Evolutionary conservation across 2,888 invertebrate genomes (phyloP).

Genomic region (Laothoe populi): DNA sequence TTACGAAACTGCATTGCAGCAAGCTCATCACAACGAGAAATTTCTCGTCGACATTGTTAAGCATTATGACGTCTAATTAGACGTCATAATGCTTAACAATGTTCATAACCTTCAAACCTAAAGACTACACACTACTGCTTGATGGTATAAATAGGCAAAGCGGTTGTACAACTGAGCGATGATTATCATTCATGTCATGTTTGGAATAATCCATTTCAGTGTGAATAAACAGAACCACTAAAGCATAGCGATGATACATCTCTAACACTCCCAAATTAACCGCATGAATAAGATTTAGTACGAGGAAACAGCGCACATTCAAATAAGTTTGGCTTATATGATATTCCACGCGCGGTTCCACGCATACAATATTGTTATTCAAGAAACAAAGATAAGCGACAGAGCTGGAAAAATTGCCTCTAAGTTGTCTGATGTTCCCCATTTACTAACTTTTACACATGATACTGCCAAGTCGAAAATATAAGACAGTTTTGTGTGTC

Average conservation of each 20-base stretch:
- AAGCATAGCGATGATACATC: background rate
- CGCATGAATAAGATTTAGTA: slow-evolving; percentile 12
- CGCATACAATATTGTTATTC: slow-evolving; percentile 15
- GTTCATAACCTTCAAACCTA: too few relatives aligned
- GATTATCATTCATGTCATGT: too few relatives aligned
- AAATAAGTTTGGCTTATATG: slow-evolving; percentile 23
- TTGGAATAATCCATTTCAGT: background rate
- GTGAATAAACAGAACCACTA: background rate
- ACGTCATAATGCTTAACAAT: too few relatives aligned
- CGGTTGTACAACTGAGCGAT: too few relatives aligned
- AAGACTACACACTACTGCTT: too few relatives aligned
- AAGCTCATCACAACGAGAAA: too few relatives aligned
- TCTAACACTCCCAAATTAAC: slow-evolving; percentile 4
- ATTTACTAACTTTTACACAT: slow-evolving; percentile 2
- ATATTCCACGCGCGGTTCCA: background rate
- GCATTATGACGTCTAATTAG: too few relatives aligned
- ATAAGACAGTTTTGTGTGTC: too few relatives aligned
- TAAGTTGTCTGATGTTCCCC: background rate
- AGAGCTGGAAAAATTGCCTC: background rate
- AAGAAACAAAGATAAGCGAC: slow-evolving; percentile 4
- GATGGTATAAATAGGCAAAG: background rate
- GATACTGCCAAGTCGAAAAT: background rate
- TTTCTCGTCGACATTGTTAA: too few relatives aligned
- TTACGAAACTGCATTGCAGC: too few relatives aligned
- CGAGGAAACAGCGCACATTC: background rate